These are phyloP conservation scores for Odobenus rosmarus DNA, from an alignment of 2,113 vertebrate genomes.

Conservation along the genomic window DNA sequence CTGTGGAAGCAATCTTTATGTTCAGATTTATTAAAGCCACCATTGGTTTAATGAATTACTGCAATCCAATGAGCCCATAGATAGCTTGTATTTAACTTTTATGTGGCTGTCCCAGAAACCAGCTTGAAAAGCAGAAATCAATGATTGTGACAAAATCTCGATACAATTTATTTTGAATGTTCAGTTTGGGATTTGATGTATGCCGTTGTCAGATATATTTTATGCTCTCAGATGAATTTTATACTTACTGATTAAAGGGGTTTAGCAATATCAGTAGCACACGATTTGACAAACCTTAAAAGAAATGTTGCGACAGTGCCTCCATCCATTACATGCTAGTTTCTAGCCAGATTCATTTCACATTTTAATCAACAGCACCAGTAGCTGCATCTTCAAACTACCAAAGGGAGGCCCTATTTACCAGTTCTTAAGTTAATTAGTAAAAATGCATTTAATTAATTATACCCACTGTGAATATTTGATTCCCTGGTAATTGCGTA, in stretches of 20 bases:
- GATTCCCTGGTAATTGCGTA: constrained; percentile 53
- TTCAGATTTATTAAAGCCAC: constrained; percentile 73
- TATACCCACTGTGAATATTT: constrained; percentile 61
- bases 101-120: constrained; percentile 60
- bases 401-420: constrained; percentile 65
- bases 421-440: constrained; percentile 73
- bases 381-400: constrained; percentile 38
- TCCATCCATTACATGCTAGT: background rate
- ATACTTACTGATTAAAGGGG: constrained; percentile 73
- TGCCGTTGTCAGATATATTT: constrained; percentile 67
- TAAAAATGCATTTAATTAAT: constrained; percentile 76
- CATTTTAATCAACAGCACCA: constrained; percentile 40
- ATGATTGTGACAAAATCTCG: constrained; percentile 53
- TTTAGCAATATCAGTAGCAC: constrained; percentile 24
- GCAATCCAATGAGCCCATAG: constrained; percentile 56
- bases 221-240: constrained; percentile 59
- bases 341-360: constrained; percentile 2
- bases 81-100: constrained; percentile 68
- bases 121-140: constrained; percentile 76
- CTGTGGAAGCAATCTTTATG: constrained; percentile 67
- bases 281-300: constrained; percentile 32
- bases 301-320: background rate
- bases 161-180: constrained; percentile 51
- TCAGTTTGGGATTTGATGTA: constrained; percentile 57
- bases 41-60: constrained; percentile 81